These are phyloP conservation scores for Mylabris sibirica DNA, from an alignment of 2,888 invertebrate genomes.

Conservation along the genomic window DNA sequence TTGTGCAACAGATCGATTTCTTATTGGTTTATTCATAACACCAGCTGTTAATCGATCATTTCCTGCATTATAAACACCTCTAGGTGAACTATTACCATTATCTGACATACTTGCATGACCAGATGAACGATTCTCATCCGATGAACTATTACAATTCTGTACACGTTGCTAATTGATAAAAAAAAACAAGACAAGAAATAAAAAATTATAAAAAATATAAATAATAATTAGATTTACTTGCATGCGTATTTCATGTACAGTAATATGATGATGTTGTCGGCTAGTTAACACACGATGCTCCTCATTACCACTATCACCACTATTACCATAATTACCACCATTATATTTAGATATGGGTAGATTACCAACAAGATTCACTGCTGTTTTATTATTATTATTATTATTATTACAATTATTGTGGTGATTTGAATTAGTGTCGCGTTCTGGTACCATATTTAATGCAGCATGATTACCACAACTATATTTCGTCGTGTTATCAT, in stretches of 20 bases:
- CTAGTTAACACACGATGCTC: constrained; percentile 53
- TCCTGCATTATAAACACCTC: constrained; percentile 66
- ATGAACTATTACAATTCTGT: constrained; percentile 72
- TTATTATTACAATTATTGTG: neutral
- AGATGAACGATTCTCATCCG: constrained; percentile 90
- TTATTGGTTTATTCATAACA: constrained; percentile 71
- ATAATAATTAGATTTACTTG: constrained; percentile 60
- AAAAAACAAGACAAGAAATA: constrained; percentile 15
- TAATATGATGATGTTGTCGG: constrained; percentile 69
- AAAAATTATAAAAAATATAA: neutral
- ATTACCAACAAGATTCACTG: constrained; percentile 53
- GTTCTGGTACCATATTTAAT: constrained; percentile 64
- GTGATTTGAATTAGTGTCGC: constrained; percentile 62
- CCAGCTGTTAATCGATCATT: constrained; percentile 71
- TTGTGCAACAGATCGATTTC: constrained; percentile 69
- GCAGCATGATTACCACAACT: constrained; percentile 50
- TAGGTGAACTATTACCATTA: constrained; percentile 75
- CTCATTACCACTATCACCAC: constrained; percentile 45
- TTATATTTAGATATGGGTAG: constrained; percentile 46
- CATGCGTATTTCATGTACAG: constrained; percentile 68
- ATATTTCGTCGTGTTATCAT: constrained; percentile 49
- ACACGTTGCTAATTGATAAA: constrained; percentile 51
- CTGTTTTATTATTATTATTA: constrained; percentile 57
- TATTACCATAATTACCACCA: constrained; percentile 43
- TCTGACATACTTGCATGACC: constrained; percentile 96